phyloP scores from a whole-genome alignment of 2,113 vertebrate genomes.

The Taxidea taxus region DNA sequence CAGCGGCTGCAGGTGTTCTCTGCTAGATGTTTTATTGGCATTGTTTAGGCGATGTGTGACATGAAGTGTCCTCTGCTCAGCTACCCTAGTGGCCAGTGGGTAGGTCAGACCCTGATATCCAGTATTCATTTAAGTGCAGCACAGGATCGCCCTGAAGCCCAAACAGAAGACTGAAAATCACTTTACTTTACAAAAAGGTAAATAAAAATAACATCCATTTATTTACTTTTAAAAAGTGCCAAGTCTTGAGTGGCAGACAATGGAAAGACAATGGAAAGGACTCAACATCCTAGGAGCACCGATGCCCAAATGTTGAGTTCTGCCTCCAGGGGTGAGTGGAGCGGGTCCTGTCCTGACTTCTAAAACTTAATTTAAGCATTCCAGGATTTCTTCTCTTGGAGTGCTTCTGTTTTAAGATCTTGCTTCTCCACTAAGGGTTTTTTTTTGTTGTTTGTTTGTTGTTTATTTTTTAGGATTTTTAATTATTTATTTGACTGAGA shows the following conservation, averaged over 20 bases:
- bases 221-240: slow-evolving; percentile 72
- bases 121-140: slow-evolving; percentile 80
- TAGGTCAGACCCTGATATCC: slow-evolving; percentile 78
- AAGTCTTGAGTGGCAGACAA: slow-evolving; percentile 74
- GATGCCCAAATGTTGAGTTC: slow-evolving; percentile 65
- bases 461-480: too few relatives aligned
- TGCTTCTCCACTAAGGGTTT: too few relatives aligned
- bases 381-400: not conserved
- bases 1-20: not conserved
- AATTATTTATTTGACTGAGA: too few relatives aligned
- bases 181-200: slow-evolving; percentile 83
- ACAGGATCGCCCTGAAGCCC: slow-evolving; percentile 78
- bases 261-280: slow-evolving; percentile 69
- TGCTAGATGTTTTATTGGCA: slow-evolving; percentile 86
- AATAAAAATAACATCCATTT: slow-evolving; percentile 82
- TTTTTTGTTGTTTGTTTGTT: too few relatives aligned
- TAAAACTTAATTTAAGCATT: slow-evolving; percentile 73
- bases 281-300: slow-evolving; percentile 11
- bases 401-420: not conserved
- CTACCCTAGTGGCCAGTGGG: slow-evolving; percentile 80
- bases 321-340: slow-evolving; percentile 48
- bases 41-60: slow-evolving; percentile 84
- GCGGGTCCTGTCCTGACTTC: slow-evolving; percentile 65
- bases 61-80: slow-evolving; percentile 82
- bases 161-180: slow-evolving; percentile 80